Evolutionary conservation across 1,140 invertebrate genomes (phyloP), one percentile per base, ranked within the genome.

Genomic region (Lordiphosa stackelbergi): DNA sequence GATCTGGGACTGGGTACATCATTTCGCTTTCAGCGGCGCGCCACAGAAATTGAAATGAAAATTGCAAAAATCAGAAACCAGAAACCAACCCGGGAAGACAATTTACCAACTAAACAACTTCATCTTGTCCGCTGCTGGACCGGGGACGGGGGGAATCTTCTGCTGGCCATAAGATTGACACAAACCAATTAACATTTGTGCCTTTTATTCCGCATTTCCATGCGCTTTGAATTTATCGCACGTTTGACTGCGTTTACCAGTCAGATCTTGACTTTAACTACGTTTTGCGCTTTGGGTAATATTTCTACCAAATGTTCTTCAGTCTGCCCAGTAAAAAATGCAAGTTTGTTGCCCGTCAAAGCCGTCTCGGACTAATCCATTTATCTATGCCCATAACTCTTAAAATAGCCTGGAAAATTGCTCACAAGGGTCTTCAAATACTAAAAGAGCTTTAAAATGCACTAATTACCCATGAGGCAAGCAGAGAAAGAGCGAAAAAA

Each of bases 171-270:
- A 66, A 86, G 84, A 86, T 86, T 86, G 85, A 86, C 84, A 86
- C 75, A 86, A 86, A 86, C 85, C 85, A 86, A 86, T 86, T 86
- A 86, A 86, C 85, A 81, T 86, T 84, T 86, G 74, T 86, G 81
- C 84, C 84, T 83, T 77, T 83, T 81, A 79, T 81, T 79, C 78
- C 69, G 59, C 40, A 43, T 53, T 24, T 59, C 60, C 81, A 65
- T 73, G 74, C 58, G 54, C 64, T 81, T 81, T 69, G 73, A 77
- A 83, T 83, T 83, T 83, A 83, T 83, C 78, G 77, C 77, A 83
- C 77, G 77, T 83, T 83, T 83, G 78, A 84, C 77, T 83, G 77
- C 77, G 77, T 83, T 83, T 83, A 84, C 71, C 66, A 81, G 75
- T 75, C 78, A 83, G 77, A 83, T 83, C 78, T 70, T 83, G 77